phyloP scores from a whole-genome alignment of 2,113 vertebrate species.

The Phylloscopus trochilus region DNA sequence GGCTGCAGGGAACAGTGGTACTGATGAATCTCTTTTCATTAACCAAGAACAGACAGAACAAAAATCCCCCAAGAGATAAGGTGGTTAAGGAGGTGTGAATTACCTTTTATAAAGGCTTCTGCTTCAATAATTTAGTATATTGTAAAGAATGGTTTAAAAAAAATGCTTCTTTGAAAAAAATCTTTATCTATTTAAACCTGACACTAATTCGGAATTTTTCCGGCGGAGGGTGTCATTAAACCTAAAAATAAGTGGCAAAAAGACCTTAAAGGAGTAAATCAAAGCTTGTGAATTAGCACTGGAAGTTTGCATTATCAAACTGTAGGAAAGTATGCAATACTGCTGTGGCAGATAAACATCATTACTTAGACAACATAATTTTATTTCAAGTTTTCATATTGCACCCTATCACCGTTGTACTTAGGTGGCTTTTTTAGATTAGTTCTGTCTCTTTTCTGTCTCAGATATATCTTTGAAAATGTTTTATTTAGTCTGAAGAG shows the following conservation, averaged over 20 bases:
- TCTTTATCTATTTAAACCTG: neutral
- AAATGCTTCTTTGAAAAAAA: neutral
- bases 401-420: neutral
- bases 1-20: neutral
- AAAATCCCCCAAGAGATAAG: neutral
- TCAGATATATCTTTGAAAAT: neutral
- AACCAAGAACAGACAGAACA: neutral
- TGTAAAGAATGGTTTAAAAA: neutral
- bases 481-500: neutral
- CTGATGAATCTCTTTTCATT: neutral
- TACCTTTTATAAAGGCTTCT: neutral
- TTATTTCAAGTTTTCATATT: neutral
- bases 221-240: neutral
- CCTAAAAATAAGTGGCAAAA: neutral
- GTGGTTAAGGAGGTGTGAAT: neutral
- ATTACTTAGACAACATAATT: neutral
- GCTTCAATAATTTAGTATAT: neutral
- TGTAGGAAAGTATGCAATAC: neutral
- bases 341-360: neutral
- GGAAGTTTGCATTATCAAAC: neutral
- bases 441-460: neutral
- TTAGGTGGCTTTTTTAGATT: neutral
- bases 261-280: neutral
- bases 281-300: neutral
- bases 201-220: neutral